Evolutionary conservation across 37 sponge, comb jelly and placozoan genomes (phyloP).

Genomic region (Chondrosia reniformis): DNA sequence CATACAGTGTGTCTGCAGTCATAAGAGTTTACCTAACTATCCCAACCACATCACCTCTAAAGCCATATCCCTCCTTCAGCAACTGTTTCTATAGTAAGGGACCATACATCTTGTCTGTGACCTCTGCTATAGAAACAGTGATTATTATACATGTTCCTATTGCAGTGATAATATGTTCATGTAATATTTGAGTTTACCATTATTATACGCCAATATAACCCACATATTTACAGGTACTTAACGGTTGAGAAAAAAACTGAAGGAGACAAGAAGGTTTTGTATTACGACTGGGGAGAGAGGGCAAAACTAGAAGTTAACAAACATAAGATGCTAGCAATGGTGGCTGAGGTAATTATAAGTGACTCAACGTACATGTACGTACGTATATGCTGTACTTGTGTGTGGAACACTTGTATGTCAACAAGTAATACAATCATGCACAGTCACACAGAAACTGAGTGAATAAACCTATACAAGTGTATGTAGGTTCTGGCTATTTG

Average conservation of each 20-base stretch:
- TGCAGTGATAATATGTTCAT: too few relatives aligned
- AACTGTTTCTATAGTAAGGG: too few relatives aligned
- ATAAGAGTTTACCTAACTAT: too few relatives aligned
- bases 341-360: slow-evolving; percentile 57
- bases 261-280: slow-evolving; percentile 36
- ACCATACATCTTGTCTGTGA: too few relatives aligned
- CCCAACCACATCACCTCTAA: too few relatives aligned
- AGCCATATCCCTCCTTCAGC: too few relatives aligned
- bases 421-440: slow-evolving; percentile 38
- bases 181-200: background rate
- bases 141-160: too few relatives aligned
- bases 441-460: background rate
- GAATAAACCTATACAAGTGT: too few relatives aligned
- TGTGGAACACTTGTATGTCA: slow-evolving; percentile 47
- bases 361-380: background rate
- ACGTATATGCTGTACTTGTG: slow-evolving; percentile 10
- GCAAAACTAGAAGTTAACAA: slow-evolving; percentile 52
- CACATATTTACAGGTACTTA: slow-evolving; percentile 49
- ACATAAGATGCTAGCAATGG: slow-evolving; percentile 25
- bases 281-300: slow-evolving; percentile 59
- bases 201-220: background rate
- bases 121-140: too few relatives aligned
- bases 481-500: too few relatives aligned
- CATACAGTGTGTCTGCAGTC: too few relatives aligned
- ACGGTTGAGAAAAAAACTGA: slow-evolving; percentile 28